These are phyloP conservation scores for Solen grandis DNA, from an alignment of 1,140 invertebrate species.

Conservation along the genomic window DNA sequence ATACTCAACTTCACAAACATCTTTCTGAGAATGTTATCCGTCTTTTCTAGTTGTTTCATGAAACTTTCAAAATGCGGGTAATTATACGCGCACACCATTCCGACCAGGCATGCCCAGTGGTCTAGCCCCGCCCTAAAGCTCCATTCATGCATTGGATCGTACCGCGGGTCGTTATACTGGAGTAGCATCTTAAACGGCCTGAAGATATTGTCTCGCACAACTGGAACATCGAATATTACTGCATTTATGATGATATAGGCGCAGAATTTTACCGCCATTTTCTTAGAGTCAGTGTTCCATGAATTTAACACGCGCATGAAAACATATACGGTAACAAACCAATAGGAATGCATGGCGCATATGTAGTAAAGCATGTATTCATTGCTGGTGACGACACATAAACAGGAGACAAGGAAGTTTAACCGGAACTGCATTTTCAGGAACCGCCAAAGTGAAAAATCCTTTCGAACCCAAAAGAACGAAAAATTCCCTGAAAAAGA, in stretches of 20 bases:
- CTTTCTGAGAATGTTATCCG: conserved; percentile 15
- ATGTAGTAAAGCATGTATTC: conserved; percentile 76
- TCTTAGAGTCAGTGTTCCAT: conserved; percentile 63
- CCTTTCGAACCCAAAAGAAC: conserved; percentile 73
- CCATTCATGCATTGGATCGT: conserved; percentile 70
- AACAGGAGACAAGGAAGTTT: conserved; percentile 70
- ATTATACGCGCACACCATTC: conserved; percentile 76
- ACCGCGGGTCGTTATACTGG: conserved; percentile 57
- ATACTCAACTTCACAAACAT: conserved; percentile 42
- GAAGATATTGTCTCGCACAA: conserved; percentile 57
- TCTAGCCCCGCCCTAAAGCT: conserved; percentile 67
- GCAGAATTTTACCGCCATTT: conserved; percentile 69
- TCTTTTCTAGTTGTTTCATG: conserved; percentile 61
- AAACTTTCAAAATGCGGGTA: conserved; percentile 72
- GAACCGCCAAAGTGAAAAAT: conserved; percentile 70
- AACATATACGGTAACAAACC: conserved; percentile 72
- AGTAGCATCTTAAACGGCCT: conserved; percentile 64
- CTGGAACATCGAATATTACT: conserved; percentile 72
- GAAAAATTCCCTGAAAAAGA: conserved; percentile 72
- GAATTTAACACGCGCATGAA: conserved; percentile 67
- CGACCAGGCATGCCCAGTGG: conserved; percentile 72
- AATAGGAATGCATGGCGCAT: conserved; percentile 77
- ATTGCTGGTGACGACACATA: conserved; percentile 65
- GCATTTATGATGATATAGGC: conserved; percentile 62
- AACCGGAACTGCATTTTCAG: conserved; percentile 75